These are phyloP conservation scores for Gorsachius goisagi DNA, from an alignment of 2,113 vertebrate species.

Conservation along the genomic window DNA sequence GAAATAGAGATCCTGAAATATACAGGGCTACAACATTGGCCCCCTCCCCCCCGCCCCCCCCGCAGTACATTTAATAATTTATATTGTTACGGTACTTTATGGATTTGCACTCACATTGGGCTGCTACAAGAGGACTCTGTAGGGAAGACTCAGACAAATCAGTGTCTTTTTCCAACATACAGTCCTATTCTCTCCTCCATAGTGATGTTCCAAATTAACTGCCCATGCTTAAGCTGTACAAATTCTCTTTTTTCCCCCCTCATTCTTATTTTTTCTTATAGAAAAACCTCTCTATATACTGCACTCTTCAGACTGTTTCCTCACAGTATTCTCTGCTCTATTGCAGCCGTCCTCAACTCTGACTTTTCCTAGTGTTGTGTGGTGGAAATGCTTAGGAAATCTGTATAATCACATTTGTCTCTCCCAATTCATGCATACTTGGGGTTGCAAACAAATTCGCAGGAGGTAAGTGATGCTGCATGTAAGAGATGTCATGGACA, in stretches of 20 bases:
- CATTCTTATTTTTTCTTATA: neutral
- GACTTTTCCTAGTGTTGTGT: neutral
- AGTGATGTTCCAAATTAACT: neutral
- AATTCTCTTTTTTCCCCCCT: neutral
- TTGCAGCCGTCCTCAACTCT: neutral
- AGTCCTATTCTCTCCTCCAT: neutral
- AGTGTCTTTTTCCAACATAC: neutral
- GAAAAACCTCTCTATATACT: neutral
- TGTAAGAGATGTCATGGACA: neutral
- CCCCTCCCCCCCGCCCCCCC: neutral
- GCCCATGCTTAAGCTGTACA: neutral
- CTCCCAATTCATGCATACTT: neutral
- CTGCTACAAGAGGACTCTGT: neutral
- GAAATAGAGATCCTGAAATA: neutral
- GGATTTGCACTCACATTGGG: neutral
- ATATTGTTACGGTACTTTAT: neutral
- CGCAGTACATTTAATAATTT: neutral
- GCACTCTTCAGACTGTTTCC: neutral
- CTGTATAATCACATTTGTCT: neutral
- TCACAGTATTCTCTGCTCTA: neutral
- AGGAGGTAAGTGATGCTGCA: neutral
- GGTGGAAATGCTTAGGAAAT: neutral
- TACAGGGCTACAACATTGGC: fast-evolving
- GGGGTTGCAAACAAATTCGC: neutral
- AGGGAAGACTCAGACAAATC: neutral